Evolutionary conservation across 1,140 invertebrate species (phyloP).

Genomic region (Aleiodes sp.): DNA sequence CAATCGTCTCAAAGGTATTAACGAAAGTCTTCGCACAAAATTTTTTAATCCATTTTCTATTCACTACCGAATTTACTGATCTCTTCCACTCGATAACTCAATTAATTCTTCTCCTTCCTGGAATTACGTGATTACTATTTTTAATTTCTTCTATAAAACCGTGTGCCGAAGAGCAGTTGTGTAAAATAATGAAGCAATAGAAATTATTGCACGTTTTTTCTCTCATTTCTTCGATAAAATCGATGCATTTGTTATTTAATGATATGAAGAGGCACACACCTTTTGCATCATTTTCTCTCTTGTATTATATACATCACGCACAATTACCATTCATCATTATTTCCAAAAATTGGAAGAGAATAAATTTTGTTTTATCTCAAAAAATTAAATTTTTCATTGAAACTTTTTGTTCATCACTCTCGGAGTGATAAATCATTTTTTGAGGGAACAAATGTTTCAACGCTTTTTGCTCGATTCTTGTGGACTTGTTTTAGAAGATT

Average conservation of each 20-base stretch:
- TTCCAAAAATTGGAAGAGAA: no score
- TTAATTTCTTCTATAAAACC: constrained; percentile 6
- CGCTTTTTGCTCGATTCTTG: not conserved
- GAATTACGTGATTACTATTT: no score
- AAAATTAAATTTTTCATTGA: no score
- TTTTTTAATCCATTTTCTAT: no score
- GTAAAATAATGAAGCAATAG: constrained; percentile 5
- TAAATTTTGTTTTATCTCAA: no score
- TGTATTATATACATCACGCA: not conserved
- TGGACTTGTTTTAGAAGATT: not conserved
- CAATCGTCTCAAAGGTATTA: no score
- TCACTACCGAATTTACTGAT: no score
- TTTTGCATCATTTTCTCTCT: not conserved
- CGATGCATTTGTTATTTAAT: not conserved
- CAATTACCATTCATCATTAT: not conserved
- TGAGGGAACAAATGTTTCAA: not conserved
- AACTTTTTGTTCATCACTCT: not conserved
- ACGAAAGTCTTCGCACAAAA: no score
- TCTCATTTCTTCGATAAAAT: not conserved
- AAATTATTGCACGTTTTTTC: not conserved
- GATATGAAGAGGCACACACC: constrained; percentile 9
- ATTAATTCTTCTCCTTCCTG: no score
- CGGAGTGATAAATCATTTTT: not conserved
- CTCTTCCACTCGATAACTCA: no score
- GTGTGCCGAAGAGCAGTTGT: not conserved